These are phyloP conservation scores for Orientallactaga sibirica DNA, from an alignment of 2,797 vertebrate genomes.

Conservation along the genomic window DNA sequence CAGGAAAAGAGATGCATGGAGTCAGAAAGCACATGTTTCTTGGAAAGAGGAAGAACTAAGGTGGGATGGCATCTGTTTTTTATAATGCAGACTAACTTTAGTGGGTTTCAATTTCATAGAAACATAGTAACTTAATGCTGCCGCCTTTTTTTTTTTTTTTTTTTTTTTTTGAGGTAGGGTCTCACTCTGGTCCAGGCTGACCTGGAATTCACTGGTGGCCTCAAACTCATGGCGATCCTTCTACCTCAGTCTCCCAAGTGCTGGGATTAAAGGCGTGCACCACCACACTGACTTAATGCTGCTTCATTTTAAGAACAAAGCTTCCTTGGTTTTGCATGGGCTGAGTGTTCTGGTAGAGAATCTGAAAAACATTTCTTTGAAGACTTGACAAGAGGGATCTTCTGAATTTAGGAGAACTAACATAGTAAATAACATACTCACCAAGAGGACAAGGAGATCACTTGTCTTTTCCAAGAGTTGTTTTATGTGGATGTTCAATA, in stretches of 20 bases:
- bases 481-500: background rate
- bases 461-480: background rate
- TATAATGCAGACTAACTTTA: conserved; percentile 29
- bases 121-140: conserved; percentile 14
- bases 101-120: conserved; percentile 30
- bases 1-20: background rate
- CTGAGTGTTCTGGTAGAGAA: background rate
- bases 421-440: background rate
- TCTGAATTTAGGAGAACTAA: conserved; percentile 34
- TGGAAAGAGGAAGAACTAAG: conserved; percentile 49
- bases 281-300: background rate
- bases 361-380: background rate
- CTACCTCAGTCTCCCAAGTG: too few relatives aligned
- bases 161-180: too few relatives aligned
- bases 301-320: conserved; percentile 33
- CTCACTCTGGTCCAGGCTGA: too few relatives aligned
- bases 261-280: too few relatives aligned
- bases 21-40: conserved; percentile 20
- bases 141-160: background rate
- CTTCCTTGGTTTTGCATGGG: background rate
- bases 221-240: too few relatives aligned
- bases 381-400: background rate
- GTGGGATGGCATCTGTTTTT: background rate
- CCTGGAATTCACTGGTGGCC: too few relatives aligned
- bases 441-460: fast-evolving